Percentiles rank a stretch among this genome's conserved stretches.
phyloP scores from a whole-genome alignment of 1,140 invertebrate genomes.

The Tribolium madens region DNA sequence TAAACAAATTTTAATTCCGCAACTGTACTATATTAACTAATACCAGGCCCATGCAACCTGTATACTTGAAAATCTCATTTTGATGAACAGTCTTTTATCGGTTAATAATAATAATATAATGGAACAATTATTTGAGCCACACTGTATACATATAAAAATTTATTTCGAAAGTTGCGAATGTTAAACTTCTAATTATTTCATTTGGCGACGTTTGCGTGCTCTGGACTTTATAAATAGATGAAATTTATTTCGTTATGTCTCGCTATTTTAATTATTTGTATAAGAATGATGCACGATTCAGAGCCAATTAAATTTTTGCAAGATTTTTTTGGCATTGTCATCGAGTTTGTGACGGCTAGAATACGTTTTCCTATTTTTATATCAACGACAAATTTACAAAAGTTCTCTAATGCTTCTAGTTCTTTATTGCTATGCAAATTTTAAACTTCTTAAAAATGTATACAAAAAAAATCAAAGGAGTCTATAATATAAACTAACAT shows the following conservation, averaged over 20 bases:
- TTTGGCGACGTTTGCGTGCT: background rate
- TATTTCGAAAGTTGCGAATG: too few relatives aligned
- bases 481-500: background rate
- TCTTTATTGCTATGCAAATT: too few relatives aligned
- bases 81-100: too few relatives aligned
- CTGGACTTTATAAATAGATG: background rate
- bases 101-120: too few relatives aligned
- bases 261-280: constrained; percentile 21
- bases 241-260: background rate
- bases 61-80: too few relatives aligned
- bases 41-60: too few relatives aligned
- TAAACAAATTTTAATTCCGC: too few relatives aligned
- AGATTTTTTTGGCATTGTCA: constrained; percentile 39
- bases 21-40: too few relatives aligned
- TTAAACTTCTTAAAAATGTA: too few relatives aligned
- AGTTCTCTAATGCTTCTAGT: background rate
- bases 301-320: constrained; percentile 17
- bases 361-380: constrained; percentile 27
- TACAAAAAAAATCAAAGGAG: background rate
- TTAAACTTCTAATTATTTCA: background rate
- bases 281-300: background rate
- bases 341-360: background rate
- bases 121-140: too few relatives aligned
- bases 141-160: too few relatives aligned
- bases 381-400: background rate